Percentiles rank a stretch among this genome's conserved stretches.
Evolutionary conservation across 2,797 vertebrate species (phyloP).

Genomic region (Cynopterus sphinx): DNA sequence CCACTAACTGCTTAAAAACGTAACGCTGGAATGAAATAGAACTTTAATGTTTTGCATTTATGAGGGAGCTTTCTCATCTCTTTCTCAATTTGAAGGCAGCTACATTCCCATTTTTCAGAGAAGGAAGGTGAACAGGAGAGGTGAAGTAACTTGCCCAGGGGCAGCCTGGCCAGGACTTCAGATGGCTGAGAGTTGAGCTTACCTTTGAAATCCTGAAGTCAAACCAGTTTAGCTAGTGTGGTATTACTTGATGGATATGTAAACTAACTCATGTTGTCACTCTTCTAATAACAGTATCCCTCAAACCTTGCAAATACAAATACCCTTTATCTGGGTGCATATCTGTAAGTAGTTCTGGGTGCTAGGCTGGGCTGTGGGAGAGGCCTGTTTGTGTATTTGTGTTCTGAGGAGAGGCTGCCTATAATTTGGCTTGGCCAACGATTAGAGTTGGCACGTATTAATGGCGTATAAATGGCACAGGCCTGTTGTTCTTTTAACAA

Average conservation of each 20-base stretch:
- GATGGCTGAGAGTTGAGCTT: conserved; percentile 79
- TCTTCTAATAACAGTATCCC: conserved; percentile 59
- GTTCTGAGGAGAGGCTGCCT: conserved; percentile 73
- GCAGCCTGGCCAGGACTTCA: conserved; percentile 50
- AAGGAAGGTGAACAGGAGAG: conserved; percentile 37
- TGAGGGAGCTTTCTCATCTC: conserved; percentile 22
- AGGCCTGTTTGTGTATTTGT: conserved; percentile 76
- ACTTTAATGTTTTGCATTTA: not conserved
- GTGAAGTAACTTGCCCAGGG: conserved; percentile 57
- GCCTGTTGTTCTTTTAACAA: conserved; percentile 77
- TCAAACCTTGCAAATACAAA: conserved; percentile 65
- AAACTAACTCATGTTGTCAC: conserved; percentile 65
- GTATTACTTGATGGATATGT: conserved; percentile 69
- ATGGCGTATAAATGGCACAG: conserved; percentile 66
- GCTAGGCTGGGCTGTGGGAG: conserved; percentile 69
- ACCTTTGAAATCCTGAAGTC: conserved; percentile 78
- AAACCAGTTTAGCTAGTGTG: conserved; percentile 78
- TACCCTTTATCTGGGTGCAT: conserved; percentile 74
- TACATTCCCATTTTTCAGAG: conserved; percentile 57
- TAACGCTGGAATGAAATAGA: conserved; percentile 30
- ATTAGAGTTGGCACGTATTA: conserved; percentile 66
- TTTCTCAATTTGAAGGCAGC: conserved; percentile 16
- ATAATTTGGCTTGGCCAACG: conserved; percentile 70
- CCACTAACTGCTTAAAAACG: conserved; percentile 80
- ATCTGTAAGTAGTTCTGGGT: conserved; percentile 70